These are phyloP conservation scores for Aleiodes testaceus DNA, from an alignment of 2,888 invertebrate genomes.

Conservation along the genomic window DNA sequence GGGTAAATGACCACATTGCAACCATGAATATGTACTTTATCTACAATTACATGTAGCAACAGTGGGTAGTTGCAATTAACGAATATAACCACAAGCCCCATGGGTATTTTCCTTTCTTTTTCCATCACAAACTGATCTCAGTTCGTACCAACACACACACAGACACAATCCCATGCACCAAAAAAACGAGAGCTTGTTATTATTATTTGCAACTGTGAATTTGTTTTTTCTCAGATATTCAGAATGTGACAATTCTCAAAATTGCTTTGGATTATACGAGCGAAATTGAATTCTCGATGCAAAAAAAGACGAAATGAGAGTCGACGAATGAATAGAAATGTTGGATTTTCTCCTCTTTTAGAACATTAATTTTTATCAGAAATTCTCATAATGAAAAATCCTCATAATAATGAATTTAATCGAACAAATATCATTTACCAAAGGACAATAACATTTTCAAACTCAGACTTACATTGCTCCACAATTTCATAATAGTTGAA, in stretches of 20 bases:
- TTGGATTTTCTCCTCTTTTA: not conserved
- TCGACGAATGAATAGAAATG: not conserved
- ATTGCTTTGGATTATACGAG: not conserved
- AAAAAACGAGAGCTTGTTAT: slow-evolving; percentile 8
- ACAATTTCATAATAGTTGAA: slow-evolving; percentile 21
- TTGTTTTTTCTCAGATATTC: not conserved
- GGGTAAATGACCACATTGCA: not conserved
- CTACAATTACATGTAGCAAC: slow-evolving; percentile 21
- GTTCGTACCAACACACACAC: not conserved
- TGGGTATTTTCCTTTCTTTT: slow-evolving; percentile 1
- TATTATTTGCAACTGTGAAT: not conserved
- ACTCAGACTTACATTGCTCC: not conserved
- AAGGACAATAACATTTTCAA: slow-evolving; percentile 8
- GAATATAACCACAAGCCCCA: not conserved
- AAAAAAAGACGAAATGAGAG: not conserved
- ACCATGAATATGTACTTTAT: slow-evolving; percentile 19
- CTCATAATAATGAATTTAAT: too few species aligned
- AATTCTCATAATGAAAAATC: not conserved
- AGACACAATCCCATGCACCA: not conserved
- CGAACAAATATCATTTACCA: not conserved
- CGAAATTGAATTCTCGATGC: not conserved
- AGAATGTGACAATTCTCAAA: not conserved
- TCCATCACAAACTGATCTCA: slow-evolving; percentile 20
- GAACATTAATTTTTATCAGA: not conserved
- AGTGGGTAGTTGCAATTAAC: not conserved